Conservation (phyloP, 2,888 invertebrate species). For the Drosophila mercatorum region DNA sequence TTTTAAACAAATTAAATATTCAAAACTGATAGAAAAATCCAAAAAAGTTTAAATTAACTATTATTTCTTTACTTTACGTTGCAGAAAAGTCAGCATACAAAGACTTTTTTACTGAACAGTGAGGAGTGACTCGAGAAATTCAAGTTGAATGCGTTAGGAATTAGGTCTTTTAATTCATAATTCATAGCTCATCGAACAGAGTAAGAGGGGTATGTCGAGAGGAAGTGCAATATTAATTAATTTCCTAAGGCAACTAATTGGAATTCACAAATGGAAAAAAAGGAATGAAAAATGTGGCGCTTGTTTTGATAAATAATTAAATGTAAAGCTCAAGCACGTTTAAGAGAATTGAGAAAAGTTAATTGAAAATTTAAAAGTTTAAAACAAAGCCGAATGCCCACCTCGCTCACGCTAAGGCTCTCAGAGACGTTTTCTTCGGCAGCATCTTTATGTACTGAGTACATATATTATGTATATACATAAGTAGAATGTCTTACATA, state of each 20-base stretch:
- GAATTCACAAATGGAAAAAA: background rate
- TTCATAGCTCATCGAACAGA: background rate
- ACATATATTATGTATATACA: background rate
- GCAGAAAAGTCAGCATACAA: background rate
- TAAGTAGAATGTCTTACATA: slow-evolving; percentile 26
- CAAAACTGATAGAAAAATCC: background rate
- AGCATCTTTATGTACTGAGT: background rate
- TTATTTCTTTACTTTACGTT: background rate
- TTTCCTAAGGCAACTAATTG: background rate
- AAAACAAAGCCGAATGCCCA: background rate
- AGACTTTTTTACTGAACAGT: background rate
- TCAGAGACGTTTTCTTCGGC: background rate
- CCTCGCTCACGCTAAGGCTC: background rate
- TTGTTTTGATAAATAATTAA: slow-evolving; percentile 15
- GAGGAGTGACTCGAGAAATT: background rate
- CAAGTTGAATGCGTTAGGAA: background rate
- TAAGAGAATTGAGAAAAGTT: slow-evolving; percentile 10
- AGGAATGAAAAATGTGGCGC: background rate
- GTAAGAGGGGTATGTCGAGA: background rate
- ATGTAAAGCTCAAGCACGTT: background rate
- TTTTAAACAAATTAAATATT: background rate
- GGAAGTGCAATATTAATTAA: background rate
- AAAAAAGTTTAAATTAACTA: background rate
- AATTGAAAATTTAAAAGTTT: slow-evolving; percentile 31
- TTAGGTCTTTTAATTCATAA: background rate